These are phyloP conservation scores for Drosophila fulvimacula DNA, from an alignment of 2,888 invertebrate species.

Conservation along the genomic window DNA sequence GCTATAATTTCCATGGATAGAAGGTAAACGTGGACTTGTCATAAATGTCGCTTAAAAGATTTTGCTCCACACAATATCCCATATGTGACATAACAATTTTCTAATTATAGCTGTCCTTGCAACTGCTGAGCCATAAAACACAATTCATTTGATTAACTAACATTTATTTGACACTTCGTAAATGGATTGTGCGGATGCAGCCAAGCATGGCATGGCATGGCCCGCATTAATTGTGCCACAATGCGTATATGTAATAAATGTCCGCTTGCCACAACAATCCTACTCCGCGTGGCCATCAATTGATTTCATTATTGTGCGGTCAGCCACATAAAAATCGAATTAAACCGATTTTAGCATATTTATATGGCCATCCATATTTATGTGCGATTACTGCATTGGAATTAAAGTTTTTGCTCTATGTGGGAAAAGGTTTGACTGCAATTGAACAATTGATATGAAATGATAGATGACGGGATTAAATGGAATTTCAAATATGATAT, in stretches of 20 bases:
- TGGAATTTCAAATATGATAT: too few relatives aligned
- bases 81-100: background rate
- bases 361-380: background rate
- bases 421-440: background rate
- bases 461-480: too few relatives aligned
- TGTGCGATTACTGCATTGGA: too few relatives aligned
- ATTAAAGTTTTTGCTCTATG: background rate
- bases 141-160: conserved; percentile 34
- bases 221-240: conserved; percentile 28
- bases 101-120: background rate
- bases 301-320: conserved; percentile 6
- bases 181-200: conserved; percentile 38
- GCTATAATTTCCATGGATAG: too few relatives aligned
- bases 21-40: too few relatives aligned
- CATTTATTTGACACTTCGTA: conserved; percentile 16
- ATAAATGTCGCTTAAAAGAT: too few relatives aligned
- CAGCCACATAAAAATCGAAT: conserved; percentile 19
- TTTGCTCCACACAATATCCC: too few relatives aligned
- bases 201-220: conserved; percentile 5
- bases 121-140: conserved; percentile 5
- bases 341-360: conserved; percentile 26
- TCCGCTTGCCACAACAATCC: conserved; percentile 34
- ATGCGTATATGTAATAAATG: conserved; percentile 53
- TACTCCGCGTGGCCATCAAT: conserved; percentile 39
- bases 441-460: too few relatives aligned